Evolutionary conservation across 1,140 invertebrate genomes (phyloP), one percentile per base, ranked within the genome.

Genomic region (Drosophila miranda): DNA sequence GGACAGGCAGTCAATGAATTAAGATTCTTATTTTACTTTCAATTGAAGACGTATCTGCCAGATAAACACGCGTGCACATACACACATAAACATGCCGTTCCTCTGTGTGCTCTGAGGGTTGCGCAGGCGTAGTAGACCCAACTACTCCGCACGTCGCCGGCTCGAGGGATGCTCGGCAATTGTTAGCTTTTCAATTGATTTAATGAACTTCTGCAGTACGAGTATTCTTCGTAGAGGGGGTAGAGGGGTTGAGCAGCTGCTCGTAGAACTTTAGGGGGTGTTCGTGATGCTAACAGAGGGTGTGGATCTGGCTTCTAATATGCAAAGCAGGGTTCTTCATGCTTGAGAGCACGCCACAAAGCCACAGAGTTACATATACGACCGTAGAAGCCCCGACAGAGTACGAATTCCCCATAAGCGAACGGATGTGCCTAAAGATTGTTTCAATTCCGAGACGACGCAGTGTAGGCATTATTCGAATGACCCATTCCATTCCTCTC

Each of bases 121-220:
- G 67, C 81, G 80, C 60, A 55, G 61, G 70, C 71, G 71, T 54
- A 42, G 3, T 21, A 34, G 41, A 41, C 13, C 13, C 28, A 14
- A 21, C 11, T 16, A 21, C n/a, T 55, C 28, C 16, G 46, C 70
- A 60, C 66, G 71, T 75, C 53, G 57, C 73, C 51, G 26, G 48
- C 14, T 55, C 42, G 28, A 14, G 23, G 23, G 23, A 26, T 4
- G 48, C 19, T 55, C 42, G 28, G 13, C 34, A 38, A 14, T 43
- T 73, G 62, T 70, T 80, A 86, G 76, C 81, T 80, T 84, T 80
- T 59, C 41, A 80, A 80, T 86, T 80, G 80, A 72, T 53, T 67
- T 80, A 86, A 80, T 74, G 62, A 62, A 72, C 72, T 70, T 69
- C 56, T 38, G 34, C 34, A 16, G 16, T 46, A 34, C 43, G 28